phyloP scores from a whole-genome alignment of 2,888 invertebrate genomes.

The Ichneumon xanthorius region DNA sequence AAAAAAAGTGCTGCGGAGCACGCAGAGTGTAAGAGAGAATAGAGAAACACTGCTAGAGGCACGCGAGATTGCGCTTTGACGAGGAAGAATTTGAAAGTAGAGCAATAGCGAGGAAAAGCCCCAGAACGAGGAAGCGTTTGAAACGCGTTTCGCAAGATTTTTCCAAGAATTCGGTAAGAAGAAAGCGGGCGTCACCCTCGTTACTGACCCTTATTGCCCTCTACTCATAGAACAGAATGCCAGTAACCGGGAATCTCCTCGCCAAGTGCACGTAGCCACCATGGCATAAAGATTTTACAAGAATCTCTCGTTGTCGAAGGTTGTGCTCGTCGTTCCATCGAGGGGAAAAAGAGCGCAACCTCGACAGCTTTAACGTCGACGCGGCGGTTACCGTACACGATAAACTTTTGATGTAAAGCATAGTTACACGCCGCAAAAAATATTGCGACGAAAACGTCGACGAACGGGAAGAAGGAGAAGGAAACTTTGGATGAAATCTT shows the following conservation, averaged over 20 bases:
- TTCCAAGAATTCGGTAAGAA: slow-evolving; percentile 4
- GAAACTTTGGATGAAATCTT: slow-evolving; percentile 51
- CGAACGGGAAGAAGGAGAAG: background rate
- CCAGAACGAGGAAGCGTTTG: background rate
- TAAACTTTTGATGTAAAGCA: slow-evolving; percentile 58
- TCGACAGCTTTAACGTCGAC: background rate
- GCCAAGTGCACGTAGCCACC: background rate
- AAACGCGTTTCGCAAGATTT: slow-evolving; percentile 15
- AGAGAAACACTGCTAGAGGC: slow-evolving; percentile 47
- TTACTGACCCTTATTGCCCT: slow-evolving; percentile 37
- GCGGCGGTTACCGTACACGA: slow-evolving; percentile 33
- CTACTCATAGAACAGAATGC: background rate
- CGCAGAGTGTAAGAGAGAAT: slow-evolving; percentile 27
- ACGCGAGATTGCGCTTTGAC: slow-evolving; percentile 66
- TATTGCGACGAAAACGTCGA: slow-evolving; percentile 12
- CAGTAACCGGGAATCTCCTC: slow-evolving; percentile 22
- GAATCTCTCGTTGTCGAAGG: slow-evolving; percentile 25
- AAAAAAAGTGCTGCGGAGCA: slow-evolving; percentile 21
- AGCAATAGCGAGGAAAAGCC: background rate
- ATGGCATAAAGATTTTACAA: slow-evolving; percentile 23
- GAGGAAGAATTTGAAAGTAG: slow-evolving; percentile 47
- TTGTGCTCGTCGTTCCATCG: slow-evolving; percentile 1
- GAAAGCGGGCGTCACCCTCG: slow-evolving; percentile 9
- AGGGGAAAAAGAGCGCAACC: background rate
- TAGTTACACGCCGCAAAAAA: slow-evolving; percentile 7